Evolutionary conservation across 2,113 vertebrate species (phyloP), one percentile per base, ranked within the genome.

Genomic region (Acrocephalus kingi): DNA sequence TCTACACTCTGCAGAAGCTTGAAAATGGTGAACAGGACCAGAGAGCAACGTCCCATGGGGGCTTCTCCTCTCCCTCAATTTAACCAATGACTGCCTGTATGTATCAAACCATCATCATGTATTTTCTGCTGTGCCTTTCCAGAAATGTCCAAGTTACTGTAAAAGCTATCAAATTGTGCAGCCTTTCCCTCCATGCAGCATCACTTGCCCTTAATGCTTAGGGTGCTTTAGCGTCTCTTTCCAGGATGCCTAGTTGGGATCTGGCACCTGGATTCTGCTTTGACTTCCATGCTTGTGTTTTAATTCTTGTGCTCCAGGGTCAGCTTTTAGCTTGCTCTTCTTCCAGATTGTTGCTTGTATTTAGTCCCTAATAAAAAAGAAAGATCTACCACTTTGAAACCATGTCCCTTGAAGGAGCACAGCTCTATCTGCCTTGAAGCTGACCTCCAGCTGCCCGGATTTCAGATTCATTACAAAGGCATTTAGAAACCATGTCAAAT

Each of bases 361-460:
- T 69, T 84, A 92, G 69, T 75, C 20, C 45, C 71, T 85, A 93
- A 95, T 79, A 92, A 94, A 94, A 94, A 84, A 91, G 71, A 87
- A 89, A 84, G 62, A 89, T 84, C 83, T 89, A 22, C 74, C 45
- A 27, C 87, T 89, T 93, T 76, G 62, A 91, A 33, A 85, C 41
- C 21, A 28, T 15, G 61, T 75, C 80, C 27, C 52, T 61, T 94
- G 76, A 73, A 35, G 59, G 77, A 94, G 43, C 46, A 39, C 35
- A 71, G 23, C 35, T 94, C 43, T 73, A 16, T 69, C 78, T 77
- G 33, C 63, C 63, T 76, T 83, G 82, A 93, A 88, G 67, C 71
- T 94, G 95, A 79, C 84, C 72, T 95, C 82, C 72, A 93, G 51
- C 75, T 93, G 75, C 71, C 63, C 0, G 0, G 71, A 83, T 91